Base-by-base conservation (phyloP, 2,888 invertebrate genomes). In the Cheilosia grossa region DNA sequence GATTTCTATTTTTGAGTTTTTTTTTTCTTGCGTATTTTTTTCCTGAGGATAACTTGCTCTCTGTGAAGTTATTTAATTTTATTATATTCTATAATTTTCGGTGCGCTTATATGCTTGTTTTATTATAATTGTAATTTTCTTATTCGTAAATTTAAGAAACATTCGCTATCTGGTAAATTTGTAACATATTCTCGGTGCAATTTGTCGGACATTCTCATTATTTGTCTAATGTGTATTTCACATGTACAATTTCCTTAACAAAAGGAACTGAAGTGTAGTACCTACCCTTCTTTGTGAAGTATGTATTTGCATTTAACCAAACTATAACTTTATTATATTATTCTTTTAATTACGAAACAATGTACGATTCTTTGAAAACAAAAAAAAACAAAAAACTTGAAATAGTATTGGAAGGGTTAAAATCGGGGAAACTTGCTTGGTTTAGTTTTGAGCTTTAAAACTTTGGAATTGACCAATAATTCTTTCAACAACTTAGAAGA, bases 1-100 rank as follows among this genome's bases (percentile, higher is more conserved):
- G 40, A 51, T 54, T 54, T 54, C 75, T 56, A 72, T 75, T 67
- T 75, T 59, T 53, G 67, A 66, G 37, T 56, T 37, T 59, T 59
- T 58, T 21, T 24, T 51, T 61, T 40, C 40, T 42, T 44, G 27
- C 42, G 30, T 54, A 54, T 49, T 67, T 21, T n/a, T 19, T 40
- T 27, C 27, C 47, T 42, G 21, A 40, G 24, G 51, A 49, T 59
- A 72, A 49, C 58, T 72, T 27, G 37, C 4, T 5, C 19, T 17
- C 33, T 63, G 40, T 37, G 19, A 47, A 63, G 53, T 67, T 49
- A 51, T 27, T 30, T 53, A 63, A 63, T 63, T 24, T 33, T 13
- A 54, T 54, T 54, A 4, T 42, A 61, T 51, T 66, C 40, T 51
- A 5, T 56, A 37, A 47, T 33, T 49, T 13, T 13, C 24, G 33